Evolutionary conservation across 2,888 invertebrate species (phyloP).

Genomic region (Holacanthella duospinosa): DNA sequence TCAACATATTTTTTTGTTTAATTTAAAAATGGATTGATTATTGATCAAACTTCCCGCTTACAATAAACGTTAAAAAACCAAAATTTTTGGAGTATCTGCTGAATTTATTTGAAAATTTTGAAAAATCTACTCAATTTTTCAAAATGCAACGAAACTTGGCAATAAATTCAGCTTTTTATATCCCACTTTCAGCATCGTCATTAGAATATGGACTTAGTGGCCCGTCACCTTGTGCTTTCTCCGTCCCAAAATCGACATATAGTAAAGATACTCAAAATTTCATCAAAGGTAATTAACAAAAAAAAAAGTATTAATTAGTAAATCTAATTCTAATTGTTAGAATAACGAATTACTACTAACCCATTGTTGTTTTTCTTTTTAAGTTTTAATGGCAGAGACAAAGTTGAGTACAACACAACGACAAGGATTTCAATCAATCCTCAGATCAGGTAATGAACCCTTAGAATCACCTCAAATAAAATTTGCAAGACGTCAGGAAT

Average conservation of each 20-base stretch:
- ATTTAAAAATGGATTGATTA: too few relatives aligned
- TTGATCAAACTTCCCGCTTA: background rate
- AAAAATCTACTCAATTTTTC: background rate
- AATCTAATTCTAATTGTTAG: background rate
- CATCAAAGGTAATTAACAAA: background rate
- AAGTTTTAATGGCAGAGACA: slow-evolving; percentile 1
- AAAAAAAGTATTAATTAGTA: background rate
- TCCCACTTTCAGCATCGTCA: background rate
- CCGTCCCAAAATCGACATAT: background rate
- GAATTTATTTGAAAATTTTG: background rate
- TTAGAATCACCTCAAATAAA: background rate
- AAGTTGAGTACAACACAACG: background rate
- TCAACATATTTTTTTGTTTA: too few relatives aligned
- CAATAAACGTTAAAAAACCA: too few relatives aligned
- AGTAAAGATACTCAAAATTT: slow-evolving; percentile 5
- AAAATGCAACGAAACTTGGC: background rate
- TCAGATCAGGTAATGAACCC: background rate
- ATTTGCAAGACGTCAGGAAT: background rate
- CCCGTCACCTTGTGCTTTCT: slow-evolving; percentile 1
- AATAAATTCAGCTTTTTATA: background rate
- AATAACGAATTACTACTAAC: background rate
- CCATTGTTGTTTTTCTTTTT: background rate
- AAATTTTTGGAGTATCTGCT: background rate
- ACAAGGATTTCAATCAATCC: background rate
- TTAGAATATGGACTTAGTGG: slow-evolving; percentile 2